Conservation (phyloP, 2,113 vertebrate species). For the Forbesichthys papilliferus region DNA sequence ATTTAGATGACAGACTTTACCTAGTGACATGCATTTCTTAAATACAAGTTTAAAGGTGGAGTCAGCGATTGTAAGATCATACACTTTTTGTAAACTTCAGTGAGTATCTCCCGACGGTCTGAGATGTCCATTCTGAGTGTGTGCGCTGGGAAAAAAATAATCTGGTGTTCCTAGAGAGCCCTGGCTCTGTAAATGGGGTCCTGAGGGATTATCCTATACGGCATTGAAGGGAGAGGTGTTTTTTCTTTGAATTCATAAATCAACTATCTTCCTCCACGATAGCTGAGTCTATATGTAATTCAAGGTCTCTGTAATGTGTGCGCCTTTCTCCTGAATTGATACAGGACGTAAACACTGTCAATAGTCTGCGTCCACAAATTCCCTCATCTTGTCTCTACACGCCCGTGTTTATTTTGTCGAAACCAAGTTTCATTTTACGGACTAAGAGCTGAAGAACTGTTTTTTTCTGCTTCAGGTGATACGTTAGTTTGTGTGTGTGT, state of each 20-base stretch:
- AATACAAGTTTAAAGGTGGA: too few relatives aligned
- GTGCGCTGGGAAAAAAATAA: too few relatives aligned
- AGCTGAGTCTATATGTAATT: too few relatives aligned
- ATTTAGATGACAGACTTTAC: slow-evolving; percentile 6
- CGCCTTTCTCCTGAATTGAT: background rate
- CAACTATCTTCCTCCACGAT: background rate
- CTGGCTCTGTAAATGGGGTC: background rate
- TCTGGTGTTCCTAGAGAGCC: background rate
- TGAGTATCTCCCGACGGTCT: too few relatives aligned
- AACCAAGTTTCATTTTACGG: slow-evolving; percentile 52
- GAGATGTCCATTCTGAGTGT: too few relatives aligned
- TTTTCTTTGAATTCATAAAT: slow-evolving; percentile 1
- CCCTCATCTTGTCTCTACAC: slow-evolving; percentile 54
- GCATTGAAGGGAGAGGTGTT: background rate
- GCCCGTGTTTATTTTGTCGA: slow-evolving; percentile 25
- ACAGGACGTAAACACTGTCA: slow-evolving; percentile 6
- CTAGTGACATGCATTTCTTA: too few relatives aligned
- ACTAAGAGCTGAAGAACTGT: slow-evolving; percentile 42
- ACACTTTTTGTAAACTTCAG: background rate
- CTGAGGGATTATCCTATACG: background rate
- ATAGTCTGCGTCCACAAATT: slow-evolving; percentile 10
- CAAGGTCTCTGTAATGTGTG: too few relatives aligned
- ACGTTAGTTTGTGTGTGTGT: too few relatives aligned
- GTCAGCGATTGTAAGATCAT: too few relatives aligned
- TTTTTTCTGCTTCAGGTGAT: slow-evolving; percentile 11